Conservation (phyloP, 2,113 vertebrate genomes). For the Uria lomvia region DNA sequence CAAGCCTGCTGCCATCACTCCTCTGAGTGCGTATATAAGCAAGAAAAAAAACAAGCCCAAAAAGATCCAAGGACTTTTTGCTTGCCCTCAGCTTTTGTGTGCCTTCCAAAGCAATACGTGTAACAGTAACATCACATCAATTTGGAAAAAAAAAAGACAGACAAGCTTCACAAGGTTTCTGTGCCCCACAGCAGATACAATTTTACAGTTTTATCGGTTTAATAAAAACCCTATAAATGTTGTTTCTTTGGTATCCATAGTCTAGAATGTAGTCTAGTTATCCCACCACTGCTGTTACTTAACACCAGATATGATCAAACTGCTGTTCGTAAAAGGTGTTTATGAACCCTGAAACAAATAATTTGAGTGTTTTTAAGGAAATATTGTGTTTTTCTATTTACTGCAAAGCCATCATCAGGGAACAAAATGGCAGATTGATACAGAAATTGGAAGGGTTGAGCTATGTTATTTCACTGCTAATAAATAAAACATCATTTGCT, state of each 20-base stretch:
- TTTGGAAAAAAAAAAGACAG: background rate
- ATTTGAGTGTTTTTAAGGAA: background rate
- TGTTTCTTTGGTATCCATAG: background rate
- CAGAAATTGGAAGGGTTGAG: background rate
- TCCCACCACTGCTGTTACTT: background rate
- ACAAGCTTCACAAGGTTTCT: background rate
- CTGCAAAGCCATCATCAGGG: background rate
- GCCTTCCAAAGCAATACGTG: background rate
- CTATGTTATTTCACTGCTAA: background rate
- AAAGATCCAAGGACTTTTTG: background rate
- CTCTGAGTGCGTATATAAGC: background rate
- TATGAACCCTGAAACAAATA: background rate
- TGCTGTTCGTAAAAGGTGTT: conserved; percentile 1
- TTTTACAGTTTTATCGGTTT: background rate
- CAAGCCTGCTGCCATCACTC: background rate
- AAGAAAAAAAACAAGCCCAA: background rate
- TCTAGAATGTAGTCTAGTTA: background rate
- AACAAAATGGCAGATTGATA: background rate
- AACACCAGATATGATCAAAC: background rate
- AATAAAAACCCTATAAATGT: background rate
- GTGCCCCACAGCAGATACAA: background rate
- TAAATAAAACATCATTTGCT: background rate
- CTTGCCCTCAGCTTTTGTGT: background rate
- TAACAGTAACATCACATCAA: background rate
- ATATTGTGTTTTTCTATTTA: conserved; percentile 30